Conservation (phyloP, 2,797 vertebrate genomes). For the Petrocephalus schoutedeni region DNA sequence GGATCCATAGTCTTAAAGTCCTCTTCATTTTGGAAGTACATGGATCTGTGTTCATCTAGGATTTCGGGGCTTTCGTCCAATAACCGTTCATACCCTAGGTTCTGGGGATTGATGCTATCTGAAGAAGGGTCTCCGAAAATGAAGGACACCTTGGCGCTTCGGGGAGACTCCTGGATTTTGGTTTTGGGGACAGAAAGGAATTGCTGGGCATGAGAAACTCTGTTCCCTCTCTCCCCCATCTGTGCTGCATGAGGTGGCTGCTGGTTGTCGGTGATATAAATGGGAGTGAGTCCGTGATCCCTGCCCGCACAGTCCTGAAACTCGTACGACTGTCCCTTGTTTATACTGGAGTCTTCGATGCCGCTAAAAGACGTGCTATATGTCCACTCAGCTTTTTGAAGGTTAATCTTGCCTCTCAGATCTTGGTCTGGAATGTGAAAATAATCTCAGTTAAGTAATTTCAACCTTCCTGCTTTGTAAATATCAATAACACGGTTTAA, state of each 20-base stretch:
- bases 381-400: slow-evolving; percentile 85
- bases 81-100: slow-evolving; percentile 88
- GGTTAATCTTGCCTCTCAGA: slow-evolving; percentile 72
- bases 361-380: slow-evolving; percentile 79
- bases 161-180: slow-evolving; percentile 80
- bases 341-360: slow-evolving; percentile 68
- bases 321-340: slow-evolving; percentile 67
- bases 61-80: slow-evolving; percentile 86
- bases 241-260: slow-evolving; percentile 60
- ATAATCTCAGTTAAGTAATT: slow-evolving; percentile 3
- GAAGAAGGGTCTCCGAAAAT: slow-evolving; percentile 90
- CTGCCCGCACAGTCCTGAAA: slow-evolving; percentile 61
- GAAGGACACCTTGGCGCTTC: slow-evolving; percentile 84
- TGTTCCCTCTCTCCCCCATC: slow-evolving; percentile 55
- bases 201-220: slow-evolving; percentile 65
- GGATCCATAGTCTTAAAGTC: slow-evolving; percentile 75
- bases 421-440: slow-evolving; percentile 72
- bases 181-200: slow-evolving; percentile 73
- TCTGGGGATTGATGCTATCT: slow-evolving; percentile 79
- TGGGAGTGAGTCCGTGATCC: slow-evolving; percentile 72
- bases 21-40: slow-evolving; percentile 74
- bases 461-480: not conserved
- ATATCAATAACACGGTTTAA: not conserved
- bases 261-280: slow-evolving; percentile 70
- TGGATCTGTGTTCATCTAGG: slow-evolving; percentile 76